A percentile compares a stretch with the other conserved stretches of the same genome.
phyloP scores from a whole-genome alignment of 1,140 invertebrate species.

The Antheraea mylitta region DNA sequence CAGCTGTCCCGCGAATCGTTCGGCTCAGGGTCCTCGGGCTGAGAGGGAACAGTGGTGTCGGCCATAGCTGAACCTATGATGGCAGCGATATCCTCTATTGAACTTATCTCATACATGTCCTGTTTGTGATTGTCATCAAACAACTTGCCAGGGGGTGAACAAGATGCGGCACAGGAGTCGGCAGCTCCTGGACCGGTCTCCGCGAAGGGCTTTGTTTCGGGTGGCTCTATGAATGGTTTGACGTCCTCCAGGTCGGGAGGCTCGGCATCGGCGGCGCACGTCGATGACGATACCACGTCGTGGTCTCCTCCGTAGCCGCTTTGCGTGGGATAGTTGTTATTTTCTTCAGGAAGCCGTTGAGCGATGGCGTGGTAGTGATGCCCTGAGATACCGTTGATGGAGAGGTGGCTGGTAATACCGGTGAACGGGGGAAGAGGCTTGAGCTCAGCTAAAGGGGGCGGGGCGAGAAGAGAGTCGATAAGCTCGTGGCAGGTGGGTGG shows the following conservation, averaged over 20 bases:
- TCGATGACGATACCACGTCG: conserved; percentile 84
- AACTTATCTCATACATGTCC: conserved; percentile 85
- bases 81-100: conserved; percentile 90
- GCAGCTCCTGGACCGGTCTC: conserved; percentile 48
- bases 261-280: conserved; percentile 81
- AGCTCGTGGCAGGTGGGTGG: conserved; percentile 61
- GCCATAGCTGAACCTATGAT: conserved; percentile 94
- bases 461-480: conserved; percentile 82
- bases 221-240: conserved; percentile 81
- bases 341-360: conserved; percentile 82
- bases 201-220: conserved; percentile 72
- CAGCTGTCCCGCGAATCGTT: conserved; percentile 86
- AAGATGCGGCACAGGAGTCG: conserved; percentile 67
- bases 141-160: conserved; percentile 67
- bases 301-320: conserved; percentile 81
- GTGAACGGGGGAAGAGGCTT: conserved; percentile 93
- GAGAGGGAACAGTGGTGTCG: conserved; percentile 88
- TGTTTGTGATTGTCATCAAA: conserved; percentile 67
- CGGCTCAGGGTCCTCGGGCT: conserved; percentile 82
- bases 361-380: conserved; percentile 92
- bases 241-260: conserved; percentile 78
- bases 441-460: conserved; percentile 86
- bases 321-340: conserved; percentile 83
- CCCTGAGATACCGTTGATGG: conserved; percentile 91
- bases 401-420: conserved; percentile 89